Conservation (phyloP, 2,888 invertebrate species). For the Zootermopsis nevadensis region DNA sequence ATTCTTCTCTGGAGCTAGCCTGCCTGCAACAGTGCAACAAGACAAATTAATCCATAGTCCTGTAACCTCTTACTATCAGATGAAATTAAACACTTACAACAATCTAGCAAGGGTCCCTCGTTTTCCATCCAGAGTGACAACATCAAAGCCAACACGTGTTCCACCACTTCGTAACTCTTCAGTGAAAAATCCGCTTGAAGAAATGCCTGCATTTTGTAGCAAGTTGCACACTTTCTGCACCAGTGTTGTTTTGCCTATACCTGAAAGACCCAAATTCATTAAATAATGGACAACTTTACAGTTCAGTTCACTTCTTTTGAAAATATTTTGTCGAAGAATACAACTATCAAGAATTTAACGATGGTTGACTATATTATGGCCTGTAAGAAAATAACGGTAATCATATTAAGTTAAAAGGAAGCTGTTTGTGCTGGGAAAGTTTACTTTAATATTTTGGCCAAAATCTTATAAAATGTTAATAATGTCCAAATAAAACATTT, state of each 20-base stretch:
- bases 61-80: not conserved
- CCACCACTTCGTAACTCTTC: conserved; percentile 17
- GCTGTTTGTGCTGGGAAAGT: too few species aligned
- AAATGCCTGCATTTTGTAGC: not conserved
- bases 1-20: not conserved
- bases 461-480: too few species aligned
- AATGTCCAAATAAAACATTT: too few species aligned
- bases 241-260: conserved; percentile 27
- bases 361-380: too few species aligned
- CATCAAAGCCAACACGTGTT: conserved; percentile 21
- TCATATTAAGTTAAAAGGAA: too few species aligned
- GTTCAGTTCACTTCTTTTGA: too few species aligned
- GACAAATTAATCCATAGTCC: too few species aligned
- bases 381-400: too few species aligned
- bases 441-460: too few species aligned
- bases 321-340: too few species aligned
- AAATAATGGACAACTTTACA: not conserved
- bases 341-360: too few species aligned
- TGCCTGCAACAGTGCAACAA: not conserved
- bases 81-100: conserved; percentile 3
- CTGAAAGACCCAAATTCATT: not conserved
- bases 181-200: conserved; percentile 25
- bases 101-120: conserved; percentile 1
- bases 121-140: conserved; percentile 28
- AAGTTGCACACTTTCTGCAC: conserved; percentile 5